phyloP scores from a whole-genome alignment of 2,888 invertebrate species.

The Thereva nobilitata region DNA sequence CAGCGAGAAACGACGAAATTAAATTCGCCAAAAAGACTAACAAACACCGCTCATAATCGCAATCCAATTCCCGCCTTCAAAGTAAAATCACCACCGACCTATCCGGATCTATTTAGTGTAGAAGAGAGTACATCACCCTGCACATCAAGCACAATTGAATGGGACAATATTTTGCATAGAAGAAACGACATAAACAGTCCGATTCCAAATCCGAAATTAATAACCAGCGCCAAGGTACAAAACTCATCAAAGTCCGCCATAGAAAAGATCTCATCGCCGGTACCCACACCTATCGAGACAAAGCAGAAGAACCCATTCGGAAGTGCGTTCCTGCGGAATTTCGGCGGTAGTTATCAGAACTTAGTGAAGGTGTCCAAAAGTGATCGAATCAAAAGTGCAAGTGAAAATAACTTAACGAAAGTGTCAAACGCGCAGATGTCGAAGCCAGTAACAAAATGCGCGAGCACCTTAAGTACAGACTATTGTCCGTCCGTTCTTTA shows the following conservation, averaged over 20 bases:
- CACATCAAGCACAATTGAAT: constrained; percentile 37
- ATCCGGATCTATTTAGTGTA: constrained; percentile 14
- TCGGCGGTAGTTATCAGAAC: constrained; percentile 42
- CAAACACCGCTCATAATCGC: neutral
- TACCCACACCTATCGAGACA: neutral
- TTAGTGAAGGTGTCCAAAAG: constrained; percentile 15
- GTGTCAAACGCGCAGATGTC: constrained; percentile 20
- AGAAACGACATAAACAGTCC: constrained; percentile 12
- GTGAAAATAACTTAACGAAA: constrained; percentile 42
- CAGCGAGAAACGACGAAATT: neutral
- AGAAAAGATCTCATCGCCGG: constrained; percentile 8
- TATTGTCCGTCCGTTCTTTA: constrained; percentile 43
- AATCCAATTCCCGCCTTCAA: neutral
- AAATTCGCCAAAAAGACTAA: neutral
- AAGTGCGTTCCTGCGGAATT: constrained; percentile 23
- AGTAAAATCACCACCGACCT: neutral
- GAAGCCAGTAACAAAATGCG: constrained; percentile 17
- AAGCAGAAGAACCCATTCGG: neutral
- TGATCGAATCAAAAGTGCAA: constrained; percentile 37
- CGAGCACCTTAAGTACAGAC: constrained; percentile 21
- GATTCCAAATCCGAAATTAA: too few relatives aligned
- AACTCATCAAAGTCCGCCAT: constrained; percentile 9
- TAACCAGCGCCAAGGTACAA: too few relatives aligned
- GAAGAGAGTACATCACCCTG: constrained; percentile 1
- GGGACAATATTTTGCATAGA: constrained; percentile 40